phyloP scores from a whole-genome alignment of 2,888 invertebrate species.

The Dicycla oo region DNA sequence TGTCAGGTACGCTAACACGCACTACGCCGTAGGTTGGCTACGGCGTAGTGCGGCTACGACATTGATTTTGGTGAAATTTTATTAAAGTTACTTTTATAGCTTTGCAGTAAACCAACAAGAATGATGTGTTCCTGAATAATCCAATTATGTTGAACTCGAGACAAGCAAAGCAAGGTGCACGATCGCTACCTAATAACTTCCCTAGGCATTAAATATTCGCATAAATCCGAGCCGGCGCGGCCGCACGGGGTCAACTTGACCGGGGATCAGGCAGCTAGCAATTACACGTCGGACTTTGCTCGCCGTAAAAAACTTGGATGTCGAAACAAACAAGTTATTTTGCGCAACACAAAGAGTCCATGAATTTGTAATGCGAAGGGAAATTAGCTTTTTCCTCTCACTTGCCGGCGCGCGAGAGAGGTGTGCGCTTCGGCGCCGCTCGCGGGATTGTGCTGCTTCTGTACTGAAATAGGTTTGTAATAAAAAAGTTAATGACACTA shows the following conservation, averaged over 20 bases:
- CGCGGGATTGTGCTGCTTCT: conserved; percentile 3
- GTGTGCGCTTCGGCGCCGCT: conserved; percentile 17
- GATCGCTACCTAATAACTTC: conserved; percentile 37
- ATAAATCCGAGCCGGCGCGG: conserved; percentile 58
- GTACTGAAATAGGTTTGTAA: background rate
- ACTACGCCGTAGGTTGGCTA: conserved; percentile 23
- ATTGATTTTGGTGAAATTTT: background rate
- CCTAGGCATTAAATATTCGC: conserved; percentile 60
- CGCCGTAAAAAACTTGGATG: conserved; percentile 74
- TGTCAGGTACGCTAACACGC: background rate
- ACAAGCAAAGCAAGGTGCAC: conserved; percentile 18
- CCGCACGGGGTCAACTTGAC: conserved; percentile 54
- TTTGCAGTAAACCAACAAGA: background rate
- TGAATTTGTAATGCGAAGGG: conserved; percentile 87
- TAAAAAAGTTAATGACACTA: background rate
- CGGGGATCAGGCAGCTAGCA: conserved; percentile 73
- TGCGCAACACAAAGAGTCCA: conserved; percentile 84
- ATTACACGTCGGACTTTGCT: conserved; percentile 76
- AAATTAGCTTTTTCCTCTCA: conserved; percentile 86
- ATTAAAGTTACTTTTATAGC: too few relatives aligned
- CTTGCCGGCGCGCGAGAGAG: conserved; percentile 57
- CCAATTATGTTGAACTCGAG: background rate
- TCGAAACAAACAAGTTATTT: conserved; percentile 87
- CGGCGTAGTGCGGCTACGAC: conserved; percentile 11
- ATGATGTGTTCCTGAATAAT: background rate